These are phyloP conservation scores for Mandrillus leucophaeus DNA, from an alignment of 2,113 vertebrate genomes.

Conservation along the genomic window DNA sequence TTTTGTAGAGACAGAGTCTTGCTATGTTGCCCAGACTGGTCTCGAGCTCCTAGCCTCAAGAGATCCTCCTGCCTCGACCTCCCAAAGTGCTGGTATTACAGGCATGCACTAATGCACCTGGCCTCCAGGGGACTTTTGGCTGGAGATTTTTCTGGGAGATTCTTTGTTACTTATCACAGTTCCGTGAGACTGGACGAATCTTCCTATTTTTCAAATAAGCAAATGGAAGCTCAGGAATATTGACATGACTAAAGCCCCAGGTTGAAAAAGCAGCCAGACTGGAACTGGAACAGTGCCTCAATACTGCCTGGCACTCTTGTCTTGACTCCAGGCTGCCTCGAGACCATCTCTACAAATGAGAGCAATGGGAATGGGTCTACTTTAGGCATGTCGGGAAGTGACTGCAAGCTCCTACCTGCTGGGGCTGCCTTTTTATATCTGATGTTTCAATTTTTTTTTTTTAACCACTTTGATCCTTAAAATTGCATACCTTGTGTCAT, in stretches of 20 bases:
- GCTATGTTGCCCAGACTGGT: too few relatives aligned
- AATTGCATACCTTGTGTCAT: neutral
- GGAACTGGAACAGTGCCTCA: fast-evolving
- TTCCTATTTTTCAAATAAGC: neutral
- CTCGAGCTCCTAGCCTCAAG: too few relatives aligned
- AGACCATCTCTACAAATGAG: neutral
- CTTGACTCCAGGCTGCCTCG: fast-evolving
- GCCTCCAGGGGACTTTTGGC: neutral
- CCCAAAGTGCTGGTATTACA: too few relatives aligned
- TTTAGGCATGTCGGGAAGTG: neutral
- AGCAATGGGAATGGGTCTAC: neutral
- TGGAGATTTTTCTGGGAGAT: neutral
- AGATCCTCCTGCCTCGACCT: too few relatives aligned
- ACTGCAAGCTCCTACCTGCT: neutral
- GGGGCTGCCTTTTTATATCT: neutral
- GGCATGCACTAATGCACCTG: too few relatives aligned
- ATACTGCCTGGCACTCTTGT: neutral
- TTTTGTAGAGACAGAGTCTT: too few relatives aligned
- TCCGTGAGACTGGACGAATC: neutral
- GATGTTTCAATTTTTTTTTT: neutral
- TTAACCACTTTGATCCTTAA: neutral
- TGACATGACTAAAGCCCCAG: neutral
- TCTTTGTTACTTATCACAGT: neutral
- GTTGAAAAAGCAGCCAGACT: neutral
- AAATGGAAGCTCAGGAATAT: neutral